Evolutionary conservation across 1,140 invertebrate genomes (phyloP).

Genomic region (Semibalanus balanoides): DNA sequence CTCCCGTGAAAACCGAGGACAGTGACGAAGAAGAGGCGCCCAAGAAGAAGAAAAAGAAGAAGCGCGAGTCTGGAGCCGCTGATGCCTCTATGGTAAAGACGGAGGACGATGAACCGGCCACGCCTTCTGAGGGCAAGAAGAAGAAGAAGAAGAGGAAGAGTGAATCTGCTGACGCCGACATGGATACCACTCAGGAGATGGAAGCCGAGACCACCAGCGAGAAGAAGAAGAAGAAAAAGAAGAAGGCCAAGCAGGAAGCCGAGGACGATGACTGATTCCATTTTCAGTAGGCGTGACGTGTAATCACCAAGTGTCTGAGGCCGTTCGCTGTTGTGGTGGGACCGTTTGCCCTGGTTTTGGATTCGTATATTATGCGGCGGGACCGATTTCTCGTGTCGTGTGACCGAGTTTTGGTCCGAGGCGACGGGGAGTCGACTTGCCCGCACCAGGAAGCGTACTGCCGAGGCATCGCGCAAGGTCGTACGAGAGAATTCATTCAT

Average conservation of each 20-base stretch:
- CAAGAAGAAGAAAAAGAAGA: conserved; percentile 20
- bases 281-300: too few species aligned
- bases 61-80: conserved; percentile 2
- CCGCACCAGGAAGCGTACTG: too few species aligned
- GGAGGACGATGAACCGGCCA: neutral
- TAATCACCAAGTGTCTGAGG: too few species aligned
- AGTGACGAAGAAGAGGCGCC: conserved; percentile 16
- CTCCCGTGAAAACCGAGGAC: conserved; percentile 21
- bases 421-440: too few species aligned
- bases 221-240: conserved; percentile 16
- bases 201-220: conserved; percentile 6
- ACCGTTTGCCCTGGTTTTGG: too few species aligned
- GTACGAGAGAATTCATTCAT: too few species aligned
- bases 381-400: too few species aligned
- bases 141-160: conserved; percentile 14
- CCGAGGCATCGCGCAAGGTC: too few species aligned
- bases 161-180: neutral
- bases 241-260: conserved; percentile 14
- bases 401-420: too few species aligned
- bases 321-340: too few species aligned
- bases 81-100: neutral
- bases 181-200: conserved; percentile 4
- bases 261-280: neutral
- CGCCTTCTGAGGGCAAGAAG: conserved; percentile 16
- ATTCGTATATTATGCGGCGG: too few species aligned